Base-by-base conservation (phyloP, 2,888 invertebrate genomes). In the Philereme vetulata region DNA sequence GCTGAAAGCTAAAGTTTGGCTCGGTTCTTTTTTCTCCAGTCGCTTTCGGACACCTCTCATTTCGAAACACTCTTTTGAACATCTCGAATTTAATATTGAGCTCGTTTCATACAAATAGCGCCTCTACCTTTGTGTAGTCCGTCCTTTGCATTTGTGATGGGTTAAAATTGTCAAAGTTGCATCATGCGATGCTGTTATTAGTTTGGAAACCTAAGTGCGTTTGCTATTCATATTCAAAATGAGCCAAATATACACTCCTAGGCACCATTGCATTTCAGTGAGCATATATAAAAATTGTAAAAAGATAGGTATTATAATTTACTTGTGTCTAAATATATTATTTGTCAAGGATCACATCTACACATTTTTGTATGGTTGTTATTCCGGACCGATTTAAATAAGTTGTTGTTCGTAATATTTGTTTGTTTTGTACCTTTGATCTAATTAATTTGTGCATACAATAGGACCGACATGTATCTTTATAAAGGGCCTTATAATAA, bases 31-130 rank as follows among this genome's bases (percentile, higher is more conserved):
- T 77, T 75, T 78, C 78, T 81, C 67, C 63, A 71, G 68, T 72
- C 72, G 75, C 82, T 82, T 81, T 77, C 76, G 78, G 71, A 77
- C 81, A 80, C 75, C 79, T 81, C 75, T 76, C 76, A 78, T 80
- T 80, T 77, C 59, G 68, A 68, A 72, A 74, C 72, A 72, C 72
- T 71, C 70, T 76, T 55, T 76, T 59, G 68, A 72, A 53, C 67
- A 68, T 67, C 67, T 62, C 64, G 57, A 68, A 71, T 73, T 72
- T 71, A 74, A 72, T 77, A 72, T 74, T 70, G 69, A 74, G 70
- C 72, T 74, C 74, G 74, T 72, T 74, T 71, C 74, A 74, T 74
- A 72, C 74, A 73, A 75, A 78, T 74, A 74, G 63, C 62, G 57
- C 57, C 65, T 60, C 61, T 64, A 64, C 65, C 66, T 65, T 63